Evolutionary conservation across 2,797 vertebrate genomes (phyloP), one percentile per base, ranked within the genome.

Genomic region (Sebastolobus altivelis): DNA sequence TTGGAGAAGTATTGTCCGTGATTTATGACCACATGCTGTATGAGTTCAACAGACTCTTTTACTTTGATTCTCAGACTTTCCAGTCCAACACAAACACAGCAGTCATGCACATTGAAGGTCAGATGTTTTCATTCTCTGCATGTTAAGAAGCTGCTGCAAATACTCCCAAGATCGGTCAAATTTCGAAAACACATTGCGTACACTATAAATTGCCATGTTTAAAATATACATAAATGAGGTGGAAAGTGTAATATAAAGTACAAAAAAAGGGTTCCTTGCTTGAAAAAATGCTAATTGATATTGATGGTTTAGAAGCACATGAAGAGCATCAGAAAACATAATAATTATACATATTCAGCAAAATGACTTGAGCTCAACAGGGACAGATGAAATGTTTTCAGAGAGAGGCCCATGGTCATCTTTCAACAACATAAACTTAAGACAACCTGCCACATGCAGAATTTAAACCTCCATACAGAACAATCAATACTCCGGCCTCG

Each of bases 11-110:
- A 75, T 22, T 80, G 71, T 35, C 38, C 1, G 9, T 92, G 91
- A 93, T 95, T 93, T 89, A 93, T 81, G 87, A 88, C 55, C 68
- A 70, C 85, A 77, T 8, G 1, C 7, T 49, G 46, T 70, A 69
- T 77, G 54, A 86, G 72, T 79, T 85, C 75, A 87, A n/a, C 82
- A 86, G 75, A 49, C 46, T 49, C 46, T 49, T 8, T 49, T 49
- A 49, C 46, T 49, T 49, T 49, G 46, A 49, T 49, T 49, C 46
- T 49, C 46, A 49, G 46, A 85, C 71, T 84, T 79, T 83, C 73
- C 81, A 46, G 79, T 65, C 58, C 91, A 89, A 86, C 74, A 86
- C 76, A 84, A 91, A 85, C 88, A 90, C 66, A 89, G 81, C 71
- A 82, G 72, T 76, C 83, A 68, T 82, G 85, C 72, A 86, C 79